A percentile compares a stretch with the other conserved stretches of the same genome.
Evolutionary conservation across 2,113 vertebrate genomes (phyloP).

Genomic region (Thinocorus orbignyianus): DNA sequence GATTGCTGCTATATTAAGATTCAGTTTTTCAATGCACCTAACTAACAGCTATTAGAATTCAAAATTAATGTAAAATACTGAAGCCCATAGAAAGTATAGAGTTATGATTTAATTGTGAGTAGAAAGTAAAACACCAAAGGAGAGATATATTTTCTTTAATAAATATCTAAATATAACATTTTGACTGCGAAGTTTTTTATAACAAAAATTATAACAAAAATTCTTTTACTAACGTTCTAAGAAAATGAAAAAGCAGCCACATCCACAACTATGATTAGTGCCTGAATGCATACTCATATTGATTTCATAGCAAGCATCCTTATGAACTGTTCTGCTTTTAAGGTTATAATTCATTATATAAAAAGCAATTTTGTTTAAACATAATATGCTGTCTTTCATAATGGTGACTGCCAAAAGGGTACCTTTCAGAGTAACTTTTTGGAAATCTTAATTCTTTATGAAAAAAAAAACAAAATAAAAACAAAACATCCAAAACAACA

Average conservation of each 20-base stretch:
- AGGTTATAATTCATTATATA: not conserved
- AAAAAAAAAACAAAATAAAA: not conserved
- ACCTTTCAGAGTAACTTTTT: not conserved
- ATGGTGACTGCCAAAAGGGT: not conserved
- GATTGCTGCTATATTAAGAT: not conserved
- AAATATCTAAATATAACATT: not conserved
- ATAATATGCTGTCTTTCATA: not conserved
- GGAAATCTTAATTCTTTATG: not conserved
- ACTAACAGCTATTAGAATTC: not conserved
- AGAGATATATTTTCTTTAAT: not conserved
- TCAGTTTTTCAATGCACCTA: not conserved
- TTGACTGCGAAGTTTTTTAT: not conserved
- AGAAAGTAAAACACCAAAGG: not conserved
- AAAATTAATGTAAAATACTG: not conserved
- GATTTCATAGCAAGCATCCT: not conserved
- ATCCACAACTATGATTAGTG: not conserved
- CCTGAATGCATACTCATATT: not conserved
- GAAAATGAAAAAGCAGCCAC: not conserved
- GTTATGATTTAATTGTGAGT: not conserved
- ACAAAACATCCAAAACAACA: too few species aligned
- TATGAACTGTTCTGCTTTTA: not conserved
- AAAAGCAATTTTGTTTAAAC: not conserved
- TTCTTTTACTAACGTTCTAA: not conserved
- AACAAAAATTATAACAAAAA: not conserved
- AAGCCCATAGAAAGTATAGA: not conserved